Percentiles rank a stretch among this genome's conserved stretches.
Evolutionary conservation across 2,113 vertebrate genomes (phyloP).

Genomic region (Candoia aspera): DNA sequence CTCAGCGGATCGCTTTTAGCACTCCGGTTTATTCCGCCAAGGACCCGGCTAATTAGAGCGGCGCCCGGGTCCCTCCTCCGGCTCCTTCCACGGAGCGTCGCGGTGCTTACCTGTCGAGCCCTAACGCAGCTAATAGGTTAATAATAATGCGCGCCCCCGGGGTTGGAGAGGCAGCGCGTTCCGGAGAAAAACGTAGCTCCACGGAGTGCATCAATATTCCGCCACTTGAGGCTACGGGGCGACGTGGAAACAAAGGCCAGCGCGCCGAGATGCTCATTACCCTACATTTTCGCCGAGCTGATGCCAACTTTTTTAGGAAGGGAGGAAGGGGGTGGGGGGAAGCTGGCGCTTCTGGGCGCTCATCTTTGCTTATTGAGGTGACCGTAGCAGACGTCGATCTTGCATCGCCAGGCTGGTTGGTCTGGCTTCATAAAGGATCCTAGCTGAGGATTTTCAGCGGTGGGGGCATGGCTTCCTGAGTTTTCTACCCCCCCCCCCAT

Average conservation of each 20-base stretch:
- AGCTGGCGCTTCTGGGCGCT: background rate
- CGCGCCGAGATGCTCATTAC: constrained; percentile 68
- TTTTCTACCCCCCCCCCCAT: background rate
- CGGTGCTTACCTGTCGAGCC: background rate
- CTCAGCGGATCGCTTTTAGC: background rate
- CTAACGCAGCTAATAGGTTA: constrained; percentile 47
- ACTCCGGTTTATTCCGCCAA: background rate
- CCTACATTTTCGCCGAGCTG: constrained; percentile 66
- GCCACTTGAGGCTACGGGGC: constrained; percentile 56
- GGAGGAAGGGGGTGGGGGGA: background rate
- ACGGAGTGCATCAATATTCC: constrained; percentile 60
- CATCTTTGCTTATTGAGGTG: constrained; percentile 7
- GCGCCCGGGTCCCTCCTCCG: background rate
- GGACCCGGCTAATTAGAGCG: constrained; percentile 5
- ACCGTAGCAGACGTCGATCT: background rate
- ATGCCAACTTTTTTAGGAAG: constrained; percentile 56
- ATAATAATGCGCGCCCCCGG: constrained; percentile 1
- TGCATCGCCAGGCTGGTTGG: background rate
- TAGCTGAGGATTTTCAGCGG: background rate
- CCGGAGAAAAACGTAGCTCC: constrained; percentile 59
- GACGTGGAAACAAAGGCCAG: constrained; percentile 60
- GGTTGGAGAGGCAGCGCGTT: background rate
- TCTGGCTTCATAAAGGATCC: background rate
- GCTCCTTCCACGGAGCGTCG: constrained; percentile 4
- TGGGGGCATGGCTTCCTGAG: no score